Base-by-base conservation (phyloP, 1,140 invertebrate species). In the Eufriesea mexicana region DNA sequence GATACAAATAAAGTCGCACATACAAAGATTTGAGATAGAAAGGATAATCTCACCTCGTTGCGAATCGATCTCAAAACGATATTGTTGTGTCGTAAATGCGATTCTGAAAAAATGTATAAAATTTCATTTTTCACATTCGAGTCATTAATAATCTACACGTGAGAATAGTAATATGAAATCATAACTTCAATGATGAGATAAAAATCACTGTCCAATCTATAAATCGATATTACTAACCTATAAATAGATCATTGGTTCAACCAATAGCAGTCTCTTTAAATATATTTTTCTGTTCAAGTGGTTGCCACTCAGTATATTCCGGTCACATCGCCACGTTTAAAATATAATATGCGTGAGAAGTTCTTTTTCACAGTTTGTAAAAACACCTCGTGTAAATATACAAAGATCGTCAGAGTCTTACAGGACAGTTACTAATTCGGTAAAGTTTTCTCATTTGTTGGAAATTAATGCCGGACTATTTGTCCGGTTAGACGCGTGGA, bases 391-490 rank as follows among this genome's bases (percentile, higher is more conserved):
- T 16, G 47, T 55, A 57, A 78, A 78, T 68, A 55, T 55, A 51
- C 47, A 72, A 74, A 42, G 57, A 42, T 5, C 51, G 47, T 64
- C 49, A 51, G 45, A 62, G 20, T 28, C 28, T 35, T 35, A 18
- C 14, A 6, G 20, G 23, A 10, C 16, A 16, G 47, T 51, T 51
- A 80, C 55, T 73, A 49, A 74, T 80, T 74, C 57, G 70, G 47
- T 47, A n/a, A 80, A 25, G 35, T 80, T 74, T 51, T 61, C 78
- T n/a, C 62, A 47, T 57, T 35, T 51, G 18, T 20, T 59, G 57
- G 25, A 74, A 74, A 74, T 80, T 73, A 74, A 74, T 74, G 78
- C 6, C 25, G 28, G 28, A 45, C 47, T 51, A 80, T 80, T 80
- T 80, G 75, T 78, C 49, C 28, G 18, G 45, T 7, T 5, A n/a